A percentile compares a stretch with the other conserved stretches of the same genome.
phyloP scores from a whole-genome alignment of 2,113 vertebrate species.

The Tapirus terrestris region DNA sequence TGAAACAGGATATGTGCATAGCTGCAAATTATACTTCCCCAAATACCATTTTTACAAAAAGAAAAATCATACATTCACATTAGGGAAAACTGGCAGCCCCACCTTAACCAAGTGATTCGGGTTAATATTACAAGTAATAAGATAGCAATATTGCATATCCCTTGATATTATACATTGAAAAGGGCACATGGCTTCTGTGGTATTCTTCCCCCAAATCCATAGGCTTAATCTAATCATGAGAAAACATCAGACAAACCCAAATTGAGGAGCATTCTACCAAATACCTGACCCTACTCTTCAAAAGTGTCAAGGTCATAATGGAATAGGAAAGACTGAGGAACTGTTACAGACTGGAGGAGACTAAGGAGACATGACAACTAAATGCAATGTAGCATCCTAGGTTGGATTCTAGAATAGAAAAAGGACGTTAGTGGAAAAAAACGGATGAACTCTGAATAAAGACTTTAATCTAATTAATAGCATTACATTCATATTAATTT shows the following conservation, averaged over 20 bases:
- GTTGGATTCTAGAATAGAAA: neutral
- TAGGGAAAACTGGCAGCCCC: neutral
- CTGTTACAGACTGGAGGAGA: neutral
- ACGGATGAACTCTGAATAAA: neutral
- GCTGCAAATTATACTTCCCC: neutral
- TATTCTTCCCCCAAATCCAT: neutral
- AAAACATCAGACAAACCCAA: neutral
- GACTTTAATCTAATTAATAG: conserved; percentile 3
- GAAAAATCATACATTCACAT: neutral
- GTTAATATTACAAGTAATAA: neutral
- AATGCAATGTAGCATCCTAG: neutral
- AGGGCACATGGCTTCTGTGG: neutral
- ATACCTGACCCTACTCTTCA: neutral
- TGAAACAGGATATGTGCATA: neutral
- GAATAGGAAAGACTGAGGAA: neutral
- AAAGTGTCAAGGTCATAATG: neutral
- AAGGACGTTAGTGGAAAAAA: neutral
- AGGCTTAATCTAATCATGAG: neutral
- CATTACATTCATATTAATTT: neutral
- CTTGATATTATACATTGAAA: neutral
- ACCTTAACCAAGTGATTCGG: neutral
- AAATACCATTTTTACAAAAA: conserved; percentile 9
- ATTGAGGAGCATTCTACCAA: neutral
- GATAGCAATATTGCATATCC: neutral
- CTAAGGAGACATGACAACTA: neutral